Percentiles rank a stretch among this genome's conserved stretches.
These are phyloP conservation scores for Zaprionus vittiger DNA, from an alignment of 1,140 invertebrate genomes.

Conservation along the genomic window DNA sequence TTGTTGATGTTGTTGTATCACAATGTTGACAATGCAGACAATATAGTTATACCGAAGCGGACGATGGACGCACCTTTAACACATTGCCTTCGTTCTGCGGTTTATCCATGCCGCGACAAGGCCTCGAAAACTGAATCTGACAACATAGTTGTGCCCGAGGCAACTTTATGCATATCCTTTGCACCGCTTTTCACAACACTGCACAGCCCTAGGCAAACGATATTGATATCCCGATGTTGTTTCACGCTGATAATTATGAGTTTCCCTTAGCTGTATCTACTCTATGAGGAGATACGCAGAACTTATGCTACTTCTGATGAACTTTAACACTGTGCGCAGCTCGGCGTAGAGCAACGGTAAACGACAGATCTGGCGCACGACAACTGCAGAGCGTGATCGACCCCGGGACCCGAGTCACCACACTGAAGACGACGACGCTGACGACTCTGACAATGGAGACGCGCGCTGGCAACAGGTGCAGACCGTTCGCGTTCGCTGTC, in stretches of 20 bases:
- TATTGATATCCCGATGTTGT: conserved; percentile 17
- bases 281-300: neutral
- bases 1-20: conserved; percentile 43
- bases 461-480: conserved; percentile 59
- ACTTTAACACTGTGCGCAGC: conserved; percentile 44
- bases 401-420: conserved; percentile 40
- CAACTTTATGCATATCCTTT: conserved; percentile 30
- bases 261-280: neutral
- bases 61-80: conserved; percentile 49
- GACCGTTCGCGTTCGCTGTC: conserved; percentile 56
- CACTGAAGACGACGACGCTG: neutral
- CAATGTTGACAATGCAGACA: conserved; percentile 61
- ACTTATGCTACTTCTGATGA: conserved; percentile 24
- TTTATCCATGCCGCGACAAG: conserved; percentile 33
- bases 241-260: neutral
- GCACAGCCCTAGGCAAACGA: neutral
- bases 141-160: no score
- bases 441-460: conserved; percentile 2
- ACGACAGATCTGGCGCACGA: conserved; percentile 77
- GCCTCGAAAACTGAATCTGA: conserved; percentile 15
- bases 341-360: conserved; percentile 57
- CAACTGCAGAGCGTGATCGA: conserved; percentile 60
- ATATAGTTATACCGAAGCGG: neutral
- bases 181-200: neutral
- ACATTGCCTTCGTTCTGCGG: conserved; percentile 40